Conservation (phyloP, 2,888 invertebrate genomes). For the Craniophora ligustri region DNA sequence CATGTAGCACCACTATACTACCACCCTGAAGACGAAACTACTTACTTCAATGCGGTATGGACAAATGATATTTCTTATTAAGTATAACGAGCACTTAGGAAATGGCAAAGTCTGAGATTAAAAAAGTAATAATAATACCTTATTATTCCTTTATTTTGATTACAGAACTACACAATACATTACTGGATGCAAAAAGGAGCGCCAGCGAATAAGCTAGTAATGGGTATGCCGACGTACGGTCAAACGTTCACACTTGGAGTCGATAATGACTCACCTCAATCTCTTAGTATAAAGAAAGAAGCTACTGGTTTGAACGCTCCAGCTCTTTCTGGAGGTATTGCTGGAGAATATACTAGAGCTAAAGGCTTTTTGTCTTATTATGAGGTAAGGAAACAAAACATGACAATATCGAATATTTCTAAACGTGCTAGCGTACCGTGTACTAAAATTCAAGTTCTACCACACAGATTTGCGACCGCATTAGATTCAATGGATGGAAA, state of each 20-base stretch:
- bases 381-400: constrained; percentile 88
- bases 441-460: neutral
- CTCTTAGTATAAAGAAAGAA: constrained; percentile 64
- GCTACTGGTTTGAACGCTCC: constrained; percentile 92
- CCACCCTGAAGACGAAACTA: constrained; percentile 94
- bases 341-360: constrained; percentile 95
- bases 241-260: constrained; percentile 92
- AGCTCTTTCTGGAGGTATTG: constrained; percentile 93
- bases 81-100: too few species aligned
- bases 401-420: too few species aligned
- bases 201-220: constrained; percentile 93
- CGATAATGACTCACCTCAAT: constrained; percentile 57
- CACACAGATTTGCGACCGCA: constrained; percentile 93
- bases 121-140: neutral
- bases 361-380: constrained; percentile 96
- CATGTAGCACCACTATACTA: constrained; percentile 95
- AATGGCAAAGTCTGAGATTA: too few species aligned
- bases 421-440: too few species aligned
- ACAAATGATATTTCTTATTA: too few species aligned
- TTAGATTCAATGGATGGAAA: constrained; percentile 93
- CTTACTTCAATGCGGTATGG: constrained; percentile 93
- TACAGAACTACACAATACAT: constrained; percentile 94
- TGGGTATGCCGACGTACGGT: constrained; percentile 97
- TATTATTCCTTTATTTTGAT: constrained; percentile 30
- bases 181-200: constrained; percentile 97